Percentiles rank a stretch among this genome's conserved stretches.
phyloP scores from a whole-genome alignment of 2,113 vertebrate genomes.

The Cryptomyrus ogoouensis region DNA sequence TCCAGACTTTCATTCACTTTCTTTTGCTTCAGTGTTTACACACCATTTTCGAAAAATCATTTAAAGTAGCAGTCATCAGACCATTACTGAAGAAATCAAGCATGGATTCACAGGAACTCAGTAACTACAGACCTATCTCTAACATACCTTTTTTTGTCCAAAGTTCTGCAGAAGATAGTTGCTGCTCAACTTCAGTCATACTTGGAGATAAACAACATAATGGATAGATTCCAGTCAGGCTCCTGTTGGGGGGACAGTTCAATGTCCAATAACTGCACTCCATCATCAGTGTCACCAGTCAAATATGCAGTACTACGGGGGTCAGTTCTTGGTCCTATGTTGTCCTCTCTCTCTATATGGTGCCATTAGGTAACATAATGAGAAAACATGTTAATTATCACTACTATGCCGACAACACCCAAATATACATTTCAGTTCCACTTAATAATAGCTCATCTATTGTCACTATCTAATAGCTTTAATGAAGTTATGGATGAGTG shows the following conservation, averaged over 20 bases:
- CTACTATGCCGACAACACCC: too few species aligned
- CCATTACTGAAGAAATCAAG: too few species aligned
- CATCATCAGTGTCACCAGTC: neutral
- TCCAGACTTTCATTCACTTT: too few species aligned
- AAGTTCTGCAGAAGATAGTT: too few species aligned
- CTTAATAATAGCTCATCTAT: neutral
- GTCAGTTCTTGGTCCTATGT: neutral
- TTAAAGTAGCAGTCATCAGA: too few species aligned
- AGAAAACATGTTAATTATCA: neutral
- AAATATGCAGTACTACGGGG: neutral
- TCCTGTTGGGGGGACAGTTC: neutral
- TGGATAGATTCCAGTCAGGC: neutral
- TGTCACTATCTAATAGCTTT: neutral
- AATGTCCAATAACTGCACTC: neutral
- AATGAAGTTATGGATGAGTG: neutral
- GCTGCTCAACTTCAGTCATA: too few species aligned
- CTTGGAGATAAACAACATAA: too few species aligned
- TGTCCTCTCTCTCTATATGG: neutral
- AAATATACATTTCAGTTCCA: neutral
- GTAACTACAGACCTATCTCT: too few species aligned
- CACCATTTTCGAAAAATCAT: too few species aligned
- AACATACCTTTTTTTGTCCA: too few species aligned
- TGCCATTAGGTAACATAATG: neutral
- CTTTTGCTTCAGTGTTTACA: too few species aligned
- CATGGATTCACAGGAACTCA: too few species aligned